These are phyloP conservation scores for Caenorhabditis zanzibari DNA, from an alignment of 2,888 invertebrate species.

Conservation along the genomic window DNA sequence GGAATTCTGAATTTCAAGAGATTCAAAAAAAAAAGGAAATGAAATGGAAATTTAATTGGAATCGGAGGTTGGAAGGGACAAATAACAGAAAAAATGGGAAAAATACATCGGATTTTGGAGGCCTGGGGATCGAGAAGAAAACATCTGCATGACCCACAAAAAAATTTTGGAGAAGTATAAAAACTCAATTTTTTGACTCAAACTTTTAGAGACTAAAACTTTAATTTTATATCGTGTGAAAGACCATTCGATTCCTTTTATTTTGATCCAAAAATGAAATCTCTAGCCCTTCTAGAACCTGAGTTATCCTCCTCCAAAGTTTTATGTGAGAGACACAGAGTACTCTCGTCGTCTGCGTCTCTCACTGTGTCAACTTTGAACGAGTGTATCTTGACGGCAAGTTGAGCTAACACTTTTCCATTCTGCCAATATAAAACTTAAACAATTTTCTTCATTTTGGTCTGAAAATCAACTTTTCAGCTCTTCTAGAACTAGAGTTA, in stretches of 20 bases:
- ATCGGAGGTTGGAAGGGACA: background rate
- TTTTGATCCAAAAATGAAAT: background rate
- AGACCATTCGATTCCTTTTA: background rate
- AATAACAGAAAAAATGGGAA: background rate
- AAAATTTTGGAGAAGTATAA: too few species aligned
- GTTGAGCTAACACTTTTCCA: too few species aligned
- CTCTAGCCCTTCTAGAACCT: background rate
- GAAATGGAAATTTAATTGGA: background rate
- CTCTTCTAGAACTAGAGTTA: too few species aligned
- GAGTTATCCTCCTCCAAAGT: background rate
- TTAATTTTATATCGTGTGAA: background rate
- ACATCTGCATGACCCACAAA: too few species aligned
- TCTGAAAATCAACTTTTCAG: too few species aligned
- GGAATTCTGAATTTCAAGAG: background rate
- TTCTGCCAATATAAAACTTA: too few species aligned
- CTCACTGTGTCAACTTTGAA: too few species aligned
- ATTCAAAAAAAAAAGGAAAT: background rate
- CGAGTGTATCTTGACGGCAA: too few species aligned
- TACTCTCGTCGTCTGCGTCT: background rate
- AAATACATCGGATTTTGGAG: too few species aligned
- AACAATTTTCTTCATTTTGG: too few species aligned
- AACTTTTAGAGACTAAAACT: background rate
- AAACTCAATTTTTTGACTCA: too few species aligned
- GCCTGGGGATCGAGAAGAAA: too few species aligned
- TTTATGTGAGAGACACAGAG: background rate